Conservation (phyloP, 2,888 invertebrate species). For the Andrena bucephala region DNA sequence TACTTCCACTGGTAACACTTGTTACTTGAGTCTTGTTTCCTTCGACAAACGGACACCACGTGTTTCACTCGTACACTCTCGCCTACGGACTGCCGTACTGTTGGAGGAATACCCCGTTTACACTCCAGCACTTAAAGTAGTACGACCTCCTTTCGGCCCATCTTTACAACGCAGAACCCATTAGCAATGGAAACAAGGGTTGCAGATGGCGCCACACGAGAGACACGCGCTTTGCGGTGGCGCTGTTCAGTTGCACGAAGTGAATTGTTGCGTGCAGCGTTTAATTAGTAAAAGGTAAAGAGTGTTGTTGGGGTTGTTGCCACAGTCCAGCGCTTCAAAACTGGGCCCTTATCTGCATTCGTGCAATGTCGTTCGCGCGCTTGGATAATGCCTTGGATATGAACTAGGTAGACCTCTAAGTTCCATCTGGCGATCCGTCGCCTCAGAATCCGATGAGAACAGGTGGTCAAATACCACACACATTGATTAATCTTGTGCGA, state of each 20-base stretch:
- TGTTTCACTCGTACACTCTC: not conserved
- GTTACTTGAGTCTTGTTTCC: not conserved
- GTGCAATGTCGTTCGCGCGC: not conserved
- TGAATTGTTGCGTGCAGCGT: conserved; percentile 12
- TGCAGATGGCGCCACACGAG: conserved; percentile 10
- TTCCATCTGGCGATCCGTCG: no score
- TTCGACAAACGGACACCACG: not conserved
- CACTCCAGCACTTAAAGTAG: not conserved
- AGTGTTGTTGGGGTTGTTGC: conserved; percentile 28
- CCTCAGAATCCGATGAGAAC: no score
- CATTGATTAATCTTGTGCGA: not conserved
- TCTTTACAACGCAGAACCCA: not conserved
- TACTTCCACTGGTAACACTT: not conserved
- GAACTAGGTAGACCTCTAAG: no score
- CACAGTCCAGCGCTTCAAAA: conserved; percentile 15
- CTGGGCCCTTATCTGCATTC: conserved; percentile 12
- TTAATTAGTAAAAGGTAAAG: not conserved
- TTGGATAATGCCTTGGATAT: not conserved
- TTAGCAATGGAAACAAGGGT: not conserved
- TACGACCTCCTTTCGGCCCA: not conserved
- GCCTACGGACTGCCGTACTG: no score
- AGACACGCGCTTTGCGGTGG: conserved; percentile 2
- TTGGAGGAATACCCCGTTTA: not conserved
- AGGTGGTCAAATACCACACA: not conserved
- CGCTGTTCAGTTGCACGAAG: conserved; percentile 1